Evolutionary conservation across 2,888 invertebrate genomes (phyloP).

Genomic region (Cephus sareptanus): DNA sequence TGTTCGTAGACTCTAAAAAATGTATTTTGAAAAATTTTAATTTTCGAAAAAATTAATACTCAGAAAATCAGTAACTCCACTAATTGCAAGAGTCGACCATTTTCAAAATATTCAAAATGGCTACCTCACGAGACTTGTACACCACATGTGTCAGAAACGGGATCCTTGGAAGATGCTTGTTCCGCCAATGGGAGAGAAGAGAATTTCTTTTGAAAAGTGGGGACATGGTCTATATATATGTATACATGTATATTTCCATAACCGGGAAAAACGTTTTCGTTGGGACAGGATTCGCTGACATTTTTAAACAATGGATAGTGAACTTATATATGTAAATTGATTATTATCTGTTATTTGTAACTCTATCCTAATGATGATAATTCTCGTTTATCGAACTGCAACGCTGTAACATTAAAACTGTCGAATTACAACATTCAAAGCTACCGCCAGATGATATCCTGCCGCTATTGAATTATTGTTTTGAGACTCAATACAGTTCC

Average conservation of each 20-base stretch:
- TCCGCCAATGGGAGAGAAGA: neutral
- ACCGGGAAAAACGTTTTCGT: neutral
- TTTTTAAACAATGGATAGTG: neutral
- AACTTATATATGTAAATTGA: neutral
- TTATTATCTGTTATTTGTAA: neutral
- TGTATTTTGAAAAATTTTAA: too few species aligned
- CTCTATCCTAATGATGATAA: neutral
- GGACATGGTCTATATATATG: neutral
- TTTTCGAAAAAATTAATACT: neutral
- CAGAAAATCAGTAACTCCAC: neutral
- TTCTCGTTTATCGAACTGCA: neutral
- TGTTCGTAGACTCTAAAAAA: neutral
- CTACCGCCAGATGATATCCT: conserved; percentile 2
- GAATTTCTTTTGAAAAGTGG: neutral
- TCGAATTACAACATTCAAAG: conserved; percentile 1
- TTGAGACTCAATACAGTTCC: conserved; percentile 15
- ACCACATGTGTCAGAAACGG: neutral
- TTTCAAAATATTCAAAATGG: neutral
- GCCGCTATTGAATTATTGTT: conserved; percentile 22
- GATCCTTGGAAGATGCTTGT: neutral
- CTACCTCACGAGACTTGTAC: neutral
- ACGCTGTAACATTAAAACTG: neutral
- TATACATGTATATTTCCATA: neutral
- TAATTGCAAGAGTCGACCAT: neutral
- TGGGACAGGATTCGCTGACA: neutral